A percentile compares a stretch with the other conserved stretches of the same genome.
Evolutionary conservation across 1,140 invertebrate genomes (phyloP).

Genomic region (Paraescarpia echinospica): DNA sequence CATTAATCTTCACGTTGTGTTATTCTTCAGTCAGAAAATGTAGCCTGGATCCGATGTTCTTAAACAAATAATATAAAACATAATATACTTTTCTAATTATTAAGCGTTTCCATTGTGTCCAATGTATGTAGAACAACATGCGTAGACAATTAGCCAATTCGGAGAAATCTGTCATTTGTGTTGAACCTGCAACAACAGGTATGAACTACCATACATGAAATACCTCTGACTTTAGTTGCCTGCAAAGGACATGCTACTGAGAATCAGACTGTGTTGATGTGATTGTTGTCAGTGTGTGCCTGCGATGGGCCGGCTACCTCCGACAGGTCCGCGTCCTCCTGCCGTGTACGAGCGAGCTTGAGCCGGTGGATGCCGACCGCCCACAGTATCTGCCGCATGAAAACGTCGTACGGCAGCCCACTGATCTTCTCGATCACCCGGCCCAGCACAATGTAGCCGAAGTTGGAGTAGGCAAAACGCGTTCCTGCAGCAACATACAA

Average conservation of each 20-base stretch:
- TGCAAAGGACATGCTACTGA: too few relatives aligned
- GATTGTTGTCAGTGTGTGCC: neutral
- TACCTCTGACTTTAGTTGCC: too few relatives aligned
- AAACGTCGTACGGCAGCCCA: conserved; percentile 11
- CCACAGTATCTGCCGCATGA: neutral
- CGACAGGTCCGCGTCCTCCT: neutral
- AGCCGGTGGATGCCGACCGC: conserved; percentile 15
- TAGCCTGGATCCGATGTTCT: too few relatives aligned
- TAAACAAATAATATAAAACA: too few relatives aligned
- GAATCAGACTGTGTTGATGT: neutral
- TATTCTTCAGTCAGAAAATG: too few relatives aligned
- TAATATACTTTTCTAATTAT: neutral
- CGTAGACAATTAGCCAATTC: too few relatives aligned
- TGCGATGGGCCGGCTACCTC: conserved; percentile 4
- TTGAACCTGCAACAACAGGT: too few relatives aligned
- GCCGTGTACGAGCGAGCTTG: conserved; percentile 5
- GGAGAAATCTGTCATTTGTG: too few relatives aligned
- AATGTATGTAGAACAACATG: too few relatives aligned
- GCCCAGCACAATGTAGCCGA: conserved; percentile 20
- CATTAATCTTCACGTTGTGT: too few relatives aligned
- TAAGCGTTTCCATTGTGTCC: neutral
- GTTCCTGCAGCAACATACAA: conserved; percentile 9
- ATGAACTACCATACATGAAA: too few relatives aligned
- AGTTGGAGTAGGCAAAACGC: conserved; percentile 14
- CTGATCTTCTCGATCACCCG: conserved; percentile 9